Evolutionary conservation across 2,113 vertebrate genomes (phyloP), one percentile per base, ranked within the genome.

Genomic region (Xerus inauris): DNA sequence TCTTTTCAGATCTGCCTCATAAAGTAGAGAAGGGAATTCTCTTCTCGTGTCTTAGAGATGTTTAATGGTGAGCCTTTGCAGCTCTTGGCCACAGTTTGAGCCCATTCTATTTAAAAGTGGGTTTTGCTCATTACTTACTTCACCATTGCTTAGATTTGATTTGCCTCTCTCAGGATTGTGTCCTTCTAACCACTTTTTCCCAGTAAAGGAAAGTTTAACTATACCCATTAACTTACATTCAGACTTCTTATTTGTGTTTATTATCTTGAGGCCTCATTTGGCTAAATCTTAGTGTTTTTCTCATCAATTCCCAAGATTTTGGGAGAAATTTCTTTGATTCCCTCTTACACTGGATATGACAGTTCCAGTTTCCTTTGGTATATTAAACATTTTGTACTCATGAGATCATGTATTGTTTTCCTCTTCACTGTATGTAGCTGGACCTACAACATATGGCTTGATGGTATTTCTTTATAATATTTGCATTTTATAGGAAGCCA

Each of bases 201-300:
- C 38, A 57, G 20, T 59, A 84, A 83, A 35, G 80, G 67, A 84
- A 40, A 79, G 24, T 65, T 47, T 38, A 64, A 65, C 32, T 10
- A 7, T 38, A 47, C 6, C n/a, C 17, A 13, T 38, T 89, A 69
- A 73, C 35, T 79, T 77, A 38, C 20, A 89, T 92, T 89, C 64
- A 82, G 79, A 80, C 47, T 76, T 51, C 80, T 89, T 59, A 8
- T 59, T 19, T 91, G 0, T 80, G 81, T 89, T 49, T 32, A 77
- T 92, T 85, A 35, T 32, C 19, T 32, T 76, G 40, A 45, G 38
- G 8, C 17, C 38, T 86, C 47, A 69, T 38, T 95, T 42, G 65
- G 26, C 47, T 79, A 86, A 80, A 87, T 71, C 16, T 87, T 71
- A 28, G 12, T 79, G 24, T 89, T 93, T 94, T 91, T 86, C 67